phyloP scores from a whole-genome alignment of 2,888 invertebrate species.

The Chydorus sphaericus region DNA sequence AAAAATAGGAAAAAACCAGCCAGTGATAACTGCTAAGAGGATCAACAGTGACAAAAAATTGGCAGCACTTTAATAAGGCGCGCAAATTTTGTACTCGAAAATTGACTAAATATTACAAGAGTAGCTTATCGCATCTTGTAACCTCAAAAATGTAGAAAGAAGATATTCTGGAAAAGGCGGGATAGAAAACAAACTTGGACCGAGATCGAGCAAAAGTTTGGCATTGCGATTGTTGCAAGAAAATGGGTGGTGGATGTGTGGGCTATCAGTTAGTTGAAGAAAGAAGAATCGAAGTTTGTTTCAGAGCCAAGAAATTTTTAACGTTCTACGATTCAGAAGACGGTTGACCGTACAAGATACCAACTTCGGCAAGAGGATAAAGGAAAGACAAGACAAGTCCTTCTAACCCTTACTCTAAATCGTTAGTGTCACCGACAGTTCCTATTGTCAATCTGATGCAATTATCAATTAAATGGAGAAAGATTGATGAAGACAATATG shows the following conservation, averaged over 20 bases:
- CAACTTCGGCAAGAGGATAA: too few species aligned
- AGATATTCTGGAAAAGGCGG: neutral
- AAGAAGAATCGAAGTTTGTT: neutral
- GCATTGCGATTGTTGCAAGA: neutral
- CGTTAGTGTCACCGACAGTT: too few species aligned
- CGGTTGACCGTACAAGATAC: too few species aligned
- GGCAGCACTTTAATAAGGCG: slow-evolving; percentile 5
- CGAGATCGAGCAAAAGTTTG: slow-evolving; percentile 5
- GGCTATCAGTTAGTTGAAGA: neutral
- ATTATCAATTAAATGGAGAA: neutral
- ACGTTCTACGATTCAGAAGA: too few species aligned
- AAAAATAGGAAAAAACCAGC: too few species aligned
- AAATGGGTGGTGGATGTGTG: slow-evolving; percentile 1
- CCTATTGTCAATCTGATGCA: too few species aligned
- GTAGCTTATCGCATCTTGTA: neutral
- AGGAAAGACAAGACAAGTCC: neutral
- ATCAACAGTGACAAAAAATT: too few species aligned
- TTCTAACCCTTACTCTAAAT: neutral
- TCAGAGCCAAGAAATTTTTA: neutral
- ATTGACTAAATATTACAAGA: slow-evolving; percentile 3
- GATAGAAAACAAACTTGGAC: neutral
- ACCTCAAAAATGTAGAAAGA: neutral
- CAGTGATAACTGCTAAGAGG: too few species aligned
- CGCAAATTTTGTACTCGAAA: slow-evolving; percentile 5
- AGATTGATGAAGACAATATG: neutral